Base-by-base conservation (phyloP, 2,888 invertebrate species). In the Drosophila anomelani region DNA sequence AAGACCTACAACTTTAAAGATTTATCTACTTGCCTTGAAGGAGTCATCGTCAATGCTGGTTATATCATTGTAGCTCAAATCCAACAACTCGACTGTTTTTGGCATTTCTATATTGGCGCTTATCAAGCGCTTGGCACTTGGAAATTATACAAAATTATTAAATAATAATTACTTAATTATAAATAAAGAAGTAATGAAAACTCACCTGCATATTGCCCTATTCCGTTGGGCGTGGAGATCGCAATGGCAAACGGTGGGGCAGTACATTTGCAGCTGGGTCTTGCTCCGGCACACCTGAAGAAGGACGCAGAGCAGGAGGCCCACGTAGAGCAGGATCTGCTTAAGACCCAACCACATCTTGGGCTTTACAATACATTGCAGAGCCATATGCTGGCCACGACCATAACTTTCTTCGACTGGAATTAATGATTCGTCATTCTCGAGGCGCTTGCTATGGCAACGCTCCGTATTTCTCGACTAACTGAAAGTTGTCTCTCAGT, bases 1-100 rank as follows among this genome's bases (percentile, higher is more conserved):
- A 12, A 12, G 2, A 10, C 4, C 26, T 46, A 8, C n/a, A 10
- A 26, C 5, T 10, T 13, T 4, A 13, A 9, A 6, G 6, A 10
- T n/a, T n/a, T n/a, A 9, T 15, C 1, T 13, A 53, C 67, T 44
- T 55, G 95, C 95, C 93, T 93, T 92, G 88, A 95, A 95, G 90
- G 94, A 93, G 81, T 93, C 93, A 85, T 94, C 94, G 68, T 94
- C 94, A 86, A 95, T 90, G 78, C 93, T 94, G 78, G 94, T 94
- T 76, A 95, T 95, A 81, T 93, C 94, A 91, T 95, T 95, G 76
- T 94, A 93, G 78, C 94, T 94, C 74, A 95, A 91, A 90, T 94
- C 94, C 74, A 95, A 93, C 49, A 95, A 92, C 91, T 95, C 94
- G 36, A 95, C 94, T 26, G 92, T 92, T 53, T 92, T 91, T 0